Evolutionary conservation across 2,797 vertebrate species (phyloP).

Genomic region (Choloepus didactylus): DNA sequence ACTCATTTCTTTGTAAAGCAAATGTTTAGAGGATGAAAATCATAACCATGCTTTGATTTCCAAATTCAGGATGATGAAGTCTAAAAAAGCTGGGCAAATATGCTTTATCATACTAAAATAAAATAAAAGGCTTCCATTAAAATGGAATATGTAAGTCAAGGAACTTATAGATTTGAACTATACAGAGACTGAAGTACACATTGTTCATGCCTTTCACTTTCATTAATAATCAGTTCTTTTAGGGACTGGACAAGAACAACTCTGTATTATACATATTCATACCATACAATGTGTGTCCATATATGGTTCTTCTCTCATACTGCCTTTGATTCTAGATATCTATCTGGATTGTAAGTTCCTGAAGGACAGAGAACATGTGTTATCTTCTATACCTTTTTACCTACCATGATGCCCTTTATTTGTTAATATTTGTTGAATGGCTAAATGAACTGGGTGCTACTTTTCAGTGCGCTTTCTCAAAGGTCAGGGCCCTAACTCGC

Average conservation of each 20-base stretch:
- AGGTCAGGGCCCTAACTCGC: neutral
- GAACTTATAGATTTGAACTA: neutral
- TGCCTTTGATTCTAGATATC: neutral
- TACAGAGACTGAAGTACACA: neutral
- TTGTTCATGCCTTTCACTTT: neutral
- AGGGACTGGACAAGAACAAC: neutral
- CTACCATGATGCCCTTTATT: neutral
- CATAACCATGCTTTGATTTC: neutral
- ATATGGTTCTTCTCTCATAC: neutral
- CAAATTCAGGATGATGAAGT: neutral
- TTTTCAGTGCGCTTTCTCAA: neutral
- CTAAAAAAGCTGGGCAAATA: neutral
- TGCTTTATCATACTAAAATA: neutral
- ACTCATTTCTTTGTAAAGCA: neutral
- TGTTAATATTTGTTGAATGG: neutral
- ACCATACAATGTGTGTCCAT: accelerated
- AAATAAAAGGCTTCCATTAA: neutral
- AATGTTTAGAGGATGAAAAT: neutral
- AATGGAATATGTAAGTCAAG: neutral
- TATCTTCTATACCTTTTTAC: neutral
- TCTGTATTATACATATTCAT: neutral
- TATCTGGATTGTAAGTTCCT: neutral
- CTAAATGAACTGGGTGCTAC: neutral
- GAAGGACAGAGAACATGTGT: neutral
- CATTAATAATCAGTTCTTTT: neutral